Percentiles rank a stretch among this genome's conserved stretches.
These are phyloP conservation scores for Labeo calbasu DNA, from an alignment of 2,797 vertebrate genomes.

Conservation along the genomic window DNA sequence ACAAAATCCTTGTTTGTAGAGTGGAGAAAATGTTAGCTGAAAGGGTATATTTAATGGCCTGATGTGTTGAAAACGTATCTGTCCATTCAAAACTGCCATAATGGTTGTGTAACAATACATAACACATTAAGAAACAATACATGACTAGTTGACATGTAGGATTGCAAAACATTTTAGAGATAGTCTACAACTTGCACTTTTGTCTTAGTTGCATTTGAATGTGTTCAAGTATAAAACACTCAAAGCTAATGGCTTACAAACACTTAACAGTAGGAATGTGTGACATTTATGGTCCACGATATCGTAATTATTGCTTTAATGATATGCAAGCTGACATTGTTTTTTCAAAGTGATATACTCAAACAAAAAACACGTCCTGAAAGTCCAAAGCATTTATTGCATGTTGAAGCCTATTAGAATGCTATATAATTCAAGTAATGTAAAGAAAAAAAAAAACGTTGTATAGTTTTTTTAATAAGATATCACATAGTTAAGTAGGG, in stretches of 20 bases:
- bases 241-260: neutral
- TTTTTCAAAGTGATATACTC: too few relatives aligned
- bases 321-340: too few relatives aligned
- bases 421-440: too few relatives aligned
- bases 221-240: neutral
- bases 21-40: neutral
- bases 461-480: too few relatives aligned
- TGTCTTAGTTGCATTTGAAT: neutral
- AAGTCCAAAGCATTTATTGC: too few relatives aligned
- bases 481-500: too few relatives aligned
- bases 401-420: too few relatives aligned
- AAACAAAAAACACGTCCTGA: too few relatives aligned
- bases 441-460: too few relatives aligned
- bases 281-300: neutral
- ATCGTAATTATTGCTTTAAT: too few relatives aligned
- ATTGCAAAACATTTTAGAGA: neutral
- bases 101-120: neutral
- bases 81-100: neutral
- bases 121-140: neutral
- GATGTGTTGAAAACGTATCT: neutral
- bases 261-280: neutral
- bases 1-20: neutral
- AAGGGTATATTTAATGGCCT: neutral
- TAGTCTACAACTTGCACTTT: neutral
- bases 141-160: neutral